Evolutionary conservation across 2,797 vertebrate species (phyloP), one percentile per base, ranked within the genome.

Genomic region (Gambusia yucatana): DNA sequence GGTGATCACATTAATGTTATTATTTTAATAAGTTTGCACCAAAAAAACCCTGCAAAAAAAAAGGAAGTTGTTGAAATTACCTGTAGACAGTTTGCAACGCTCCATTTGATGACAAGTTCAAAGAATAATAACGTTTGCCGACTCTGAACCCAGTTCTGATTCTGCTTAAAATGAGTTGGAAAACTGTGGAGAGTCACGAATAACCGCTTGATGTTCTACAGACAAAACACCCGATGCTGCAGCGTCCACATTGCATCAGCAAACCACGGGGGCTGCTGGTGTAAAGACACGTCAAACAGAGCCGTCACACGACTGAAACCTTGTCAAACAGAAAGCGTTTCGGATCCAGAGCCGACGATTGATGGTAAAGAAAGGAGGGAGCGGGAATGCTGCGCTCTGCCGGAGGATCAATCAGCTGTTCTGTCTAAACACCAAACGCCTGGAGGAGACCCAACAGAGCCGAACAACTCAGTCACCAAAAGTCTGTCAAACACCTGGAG

Each of bases 361-460:
- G 86, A 84, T 82, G 83, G 84, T 86, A 82, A 84, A 86, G 86
- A 77, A 70, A 76, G 11, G 39, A 3, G 55, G 70, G 65, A 83
- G 76, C 61, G 22, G 86, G 90, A 84, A 80, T 80, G 85, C 85
- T 85, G 90, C 85, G 89, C 84, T 86, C 61, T 78, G 77, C 80
- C 77, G 75, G 84, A 67, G 89, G 80, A 91, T 93, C 89, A 91
- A 90, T 93, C 92, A 91, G 77, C 77, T 65, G 76, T 78, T 92
- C 88, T 92, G 92, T 95, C 89, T 94, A 94, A 94, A 94, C 93
- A 94, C 78, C 83, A 79, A 72, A 47, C 75, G 82, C 86, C 80
- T 30, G 36, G 73, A 79, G 88, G 89, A 94, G 93, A 93, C 93
- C 88, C 84, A 36, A 83, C 0, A 91, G 93, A 92, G 92, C 28